These are phyloP conservation scores for Gila orcuttii DNA, from an alignment of 2,113 vertebrate genomes.

Conservation along the genomic window DNA sequence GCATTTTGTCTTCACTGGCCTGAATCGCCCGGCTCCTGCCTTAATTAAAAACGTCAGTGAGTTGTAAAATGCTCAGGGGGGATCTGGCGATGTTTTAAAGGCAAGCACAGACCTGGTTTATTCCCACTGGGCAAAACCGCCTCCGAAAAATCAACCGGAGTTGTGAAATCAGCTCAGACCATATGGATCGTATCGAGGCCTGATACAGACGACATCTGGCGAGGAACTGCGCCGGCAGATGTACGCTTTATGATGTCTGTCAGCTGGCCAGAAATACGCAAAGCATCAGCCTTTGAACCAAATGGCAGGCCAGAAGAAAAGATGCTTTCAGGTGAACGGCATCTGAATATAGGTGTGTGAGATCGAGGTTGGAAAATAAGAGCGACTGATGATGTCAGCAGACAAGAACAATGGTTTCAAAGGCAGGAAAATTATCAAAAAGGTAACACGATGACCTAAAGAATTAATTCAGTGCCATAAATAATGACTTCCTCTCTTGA, in stretches of 20 bases:
- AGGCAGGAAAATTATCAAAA: too few species aligned
- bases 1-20: background rate
- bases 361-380: too few species aligned
- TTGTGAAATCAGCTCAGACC: background rate
- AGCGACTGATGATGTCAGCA: background rate
- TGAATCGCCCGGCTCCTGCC: background rate
- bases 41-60: constrained; percentile 11
- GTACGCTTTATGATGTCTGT: constrained; percentile 6
- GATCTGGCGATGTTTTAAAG: constrained; percentile 38
- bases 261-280: background rate
- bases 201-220: constrained; percentile 16
- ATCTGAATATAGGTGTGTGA: background rate
- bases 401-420: background rate
- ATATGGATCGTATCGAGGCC: background rate
- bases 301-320: background rate
- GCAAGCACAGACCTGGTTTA: constrained; percentile 19
- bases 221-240: background rate
- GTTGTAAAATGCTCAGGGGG: constrained; percentile 15
- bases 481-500: background rate
- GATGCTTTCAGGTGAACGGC: background rate
- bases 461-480: too few species aligned
- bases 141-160: constrained; percentile 3
- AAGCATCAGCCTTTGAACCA: background rate
- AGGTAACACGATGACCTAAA: too few species aligned
- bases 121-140: constrained; percentile 32